Conservation (phyloP, 2,797 vertebrate genomes). For the Hybognathus amarus region DNA sequence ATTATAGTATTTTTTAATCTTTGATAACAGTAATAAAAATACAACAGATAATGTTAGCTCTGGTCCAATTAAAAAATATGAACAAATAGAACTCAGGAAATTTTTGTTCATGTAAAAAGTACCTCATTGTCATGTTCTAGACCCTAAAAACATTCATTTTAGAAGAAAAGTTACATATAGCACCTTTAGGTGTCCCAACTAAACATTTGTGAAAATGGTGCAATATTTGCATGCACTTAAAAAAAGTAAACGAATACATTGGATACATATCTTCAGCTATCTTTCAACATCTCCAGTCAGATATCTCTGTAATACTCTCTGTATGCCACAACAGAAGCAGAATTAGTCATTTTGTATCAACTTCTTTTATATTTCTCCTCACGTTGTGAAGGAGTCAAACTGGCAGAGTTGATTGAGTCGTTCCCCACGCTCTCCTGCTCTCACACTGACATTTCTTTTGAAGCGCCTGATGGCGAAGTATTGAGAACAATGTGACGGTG, state of each 20-base stretch:
- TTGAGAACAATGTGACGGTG: slow-evolving; percentile 43
- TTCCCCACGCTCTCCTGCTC: slow-evolving; percentile 1
- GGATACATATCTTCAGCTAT: background rate
- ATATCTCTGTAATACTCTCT: no score
- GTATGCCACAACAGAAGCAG: background rate
- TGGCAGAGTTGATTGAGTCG: slow-evolving; percentile 53
- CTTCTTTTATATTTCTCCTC: slow-evolving; percentile 25
- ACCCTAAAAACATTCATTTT: no score
- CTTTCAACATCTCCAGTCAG: background rate
- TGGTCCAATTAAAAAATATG: no score
- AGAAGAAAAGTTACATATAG: no score
- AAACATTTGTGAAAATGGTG: background rate
- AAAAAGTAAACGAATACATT: background rate
- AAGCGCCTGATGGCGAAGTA: slow-evolving; percentile 30
- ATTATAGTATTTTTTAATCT: no score
- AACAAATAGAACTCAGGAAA: no score
- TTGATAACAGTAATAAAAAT: no score
- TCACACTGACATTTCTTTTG: slow-evolving; percentile 57
- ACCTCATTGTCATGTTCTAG: no score
- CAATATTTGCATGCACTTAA: background rate
- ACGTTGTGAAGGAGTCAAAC: slow-evolving; percentile 46
- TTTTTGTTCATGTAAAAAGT: no score
- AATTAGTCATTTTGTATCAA: slow-evolving; percentile 24
- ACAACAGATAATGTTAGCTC: no score
- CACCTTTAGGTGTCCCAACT: no score